phyloP scores from a whole-genome alignment of 2,797 vertebrate species.

The Pitangus sulphuratus region DNA sequence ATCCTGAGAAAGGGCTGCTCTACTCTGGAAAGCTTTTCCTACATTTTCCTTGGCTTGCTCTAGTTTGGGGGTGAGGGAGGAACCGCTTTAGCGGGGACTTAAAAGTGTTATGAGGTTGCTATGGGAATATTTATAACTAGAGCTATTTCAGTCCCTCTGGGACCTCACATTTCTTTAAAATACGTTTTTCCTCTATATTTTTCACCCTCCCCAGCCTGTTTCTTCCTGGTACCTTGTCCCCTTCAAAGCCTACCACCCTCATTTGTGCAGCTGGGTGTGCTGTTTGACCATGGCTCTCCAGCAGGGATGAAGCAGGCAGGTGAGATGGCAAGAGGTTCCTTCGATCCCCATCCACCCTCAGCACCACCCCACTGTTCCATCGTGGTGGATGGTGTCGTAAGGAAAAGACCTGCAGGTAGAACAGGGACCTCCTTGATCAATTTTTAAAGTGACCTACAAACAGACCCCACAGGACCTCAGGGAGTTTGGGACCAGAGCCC shows the following conservation, averaged over 20 bases:
- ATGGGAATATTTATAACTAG: neutral
- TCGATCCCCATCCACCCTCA: neutral
- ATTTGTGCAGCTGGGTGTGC: accelerated
- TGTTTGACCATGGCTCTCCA: neutral
- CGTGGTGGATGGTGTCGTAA: accelerated
- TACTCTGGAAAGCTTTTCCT: neutral
- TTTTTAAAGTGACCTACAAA: neutral
- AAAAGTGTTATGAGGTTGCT: neutral
- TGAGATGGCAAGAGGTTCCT: neutral
- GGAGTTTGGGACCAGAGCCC: neutral
- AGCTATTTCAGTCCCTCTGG: neutral
- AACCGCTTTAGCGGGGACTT: neutral
- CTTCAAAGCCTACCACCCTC: neutral
- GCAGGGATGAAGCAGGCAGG: neutral
- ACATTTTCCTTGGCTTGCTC: neutral
- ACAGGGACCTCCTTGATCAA: neutral
- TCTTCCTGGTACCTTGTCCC: accelerated
- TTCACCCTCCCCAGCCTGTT: accelerated
- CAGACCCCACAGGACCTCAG: neutral
- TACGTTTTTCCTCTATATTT: neutral
- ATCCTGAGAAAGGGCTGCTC: neutral
- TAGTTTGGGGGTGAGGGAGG: neutral
- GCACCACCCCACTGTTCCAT: neutral
- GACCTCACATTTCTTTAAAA: neutral
- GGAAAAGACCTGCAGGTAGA: neutral